Conservation (phyloP, 1,140 invertebrate genomes). For the Sarcophaga peregrina region DNA sequence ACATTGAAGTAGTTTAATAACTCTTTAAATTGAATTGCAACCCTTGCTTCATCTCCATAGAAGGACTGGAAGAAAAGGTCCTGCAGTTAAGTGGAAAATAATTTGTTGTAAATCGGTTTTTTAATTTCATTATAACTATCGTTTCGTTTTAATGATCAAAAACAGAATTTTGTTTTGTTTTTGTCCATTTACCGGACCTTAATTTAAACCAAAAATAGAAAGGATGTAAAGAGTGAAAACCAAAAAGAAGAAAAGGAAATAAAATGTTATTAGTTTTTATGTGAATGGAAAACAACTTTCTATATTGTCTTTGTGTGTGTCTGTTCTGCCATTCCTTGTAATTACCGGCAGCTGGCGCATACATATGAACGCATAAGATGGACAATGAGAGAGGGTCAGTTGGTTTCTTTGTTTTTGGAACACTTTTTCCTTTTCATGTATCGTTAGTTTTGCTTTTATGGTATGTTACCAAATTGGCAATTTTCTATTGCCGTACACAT, state of each 20-base stretch:
- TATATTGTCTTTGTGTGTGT: background rate
- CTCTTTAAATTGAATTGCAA: too few relatives aligned
- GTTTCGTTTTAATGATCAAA: slow-evolving; percentile 6
- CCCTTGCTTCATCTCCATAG: too few relatives aligned
- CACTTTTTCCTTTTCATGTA: background rate
- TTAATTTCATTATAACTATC: slow-evolving; percentile 16
- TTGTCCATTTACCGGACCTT: background rate
- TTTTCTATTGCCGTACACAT: background rate
- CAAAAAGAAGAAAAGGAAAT: too few relatives aligned
- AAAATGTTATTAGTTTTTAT: too few relatives aligned
- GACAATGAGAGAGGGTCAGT: slow-evolving; percentile 2
- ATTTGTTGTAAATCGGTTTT: slow-evolving; percentile 18
- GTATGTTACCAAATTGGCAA: slow-evolving; percentile 7
- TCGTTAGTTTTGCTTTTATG: slow-evolving; percentile 8
- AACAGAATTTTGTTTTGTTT: background rate
- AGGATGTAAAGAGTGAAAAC: too few relatives aligned
- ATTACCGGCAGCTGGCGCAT: slow-evolving; percentile 13
- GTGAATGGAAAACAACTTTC: background rate
- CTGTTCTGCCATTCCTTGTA: background rate
- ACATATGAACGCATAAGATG: background rate
- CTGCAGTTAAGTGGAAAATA: background rate
- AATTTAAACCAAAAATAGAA: too few relatives aligned
- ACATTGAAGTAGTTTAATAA: too few relatives aligned
- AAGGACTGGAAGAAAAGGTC: too few relatives aligned
- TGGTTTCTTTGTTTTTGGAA: background rate